These are phyloP conservation scores for Melopsittacus undulatus DNA, from an alignment of 2,797 vertebrate species.

Conservation along the genomic window DNA sequence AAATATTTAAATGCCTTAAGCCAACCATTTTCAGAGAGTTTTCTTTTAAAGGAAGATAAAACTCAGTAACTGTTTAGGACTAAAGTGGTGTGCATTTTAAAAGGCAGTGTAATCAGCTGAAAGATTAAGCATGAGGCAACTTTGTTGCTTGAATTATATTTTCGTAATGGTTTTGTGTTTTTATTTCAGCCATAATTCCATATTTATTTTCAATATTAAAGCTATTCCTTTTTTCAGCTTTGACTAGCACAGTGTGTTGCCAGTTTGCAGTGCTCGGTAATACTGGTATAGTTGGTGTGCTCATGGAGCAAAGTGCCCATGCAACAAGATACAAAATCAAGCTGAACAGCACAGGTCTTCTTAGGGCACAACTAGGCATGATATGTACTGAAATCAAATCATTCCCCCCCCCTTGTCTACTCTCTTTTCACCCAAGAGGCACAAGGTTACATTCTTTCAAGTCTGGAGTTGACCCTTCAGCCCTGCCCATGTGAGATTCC, in stretches of 20 bases:
- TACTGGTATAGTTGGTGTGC: neutral
- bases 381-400: neutral
- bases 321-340: neutral
- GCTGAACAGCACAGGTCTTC: neutral
- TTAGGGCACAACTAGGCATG: neutral
- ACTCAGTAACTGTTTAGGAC: neutral
- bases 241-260: neutral
- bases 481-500: neutral
- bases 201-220: neutral
- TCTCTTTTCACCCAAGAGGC: neutral
- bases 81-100: neutral
- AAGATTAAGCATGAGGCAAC: neutral
- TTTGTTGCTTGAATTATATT: neutral
- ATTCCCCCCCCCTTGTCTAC: neutral
- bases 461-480: constrained; percentile 36
- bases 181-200: neutral
- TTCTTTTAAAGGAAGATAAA: neutral
- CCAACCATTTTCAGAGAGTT: neutral
- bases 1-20: neutral
- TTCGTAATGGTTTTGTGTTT: neutral
- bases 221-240: neutral
- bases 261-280: neutral
- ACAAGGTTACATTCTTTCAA: constrained; percentile 52
- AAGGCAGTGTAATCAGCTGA: neutral
- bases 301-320: neutral